These are phyloP conservation scores for Hylomyscus alleni DNA, from an alignment of 2,797 vertebrate genomes.

Conservation along the genomic window DNA sequence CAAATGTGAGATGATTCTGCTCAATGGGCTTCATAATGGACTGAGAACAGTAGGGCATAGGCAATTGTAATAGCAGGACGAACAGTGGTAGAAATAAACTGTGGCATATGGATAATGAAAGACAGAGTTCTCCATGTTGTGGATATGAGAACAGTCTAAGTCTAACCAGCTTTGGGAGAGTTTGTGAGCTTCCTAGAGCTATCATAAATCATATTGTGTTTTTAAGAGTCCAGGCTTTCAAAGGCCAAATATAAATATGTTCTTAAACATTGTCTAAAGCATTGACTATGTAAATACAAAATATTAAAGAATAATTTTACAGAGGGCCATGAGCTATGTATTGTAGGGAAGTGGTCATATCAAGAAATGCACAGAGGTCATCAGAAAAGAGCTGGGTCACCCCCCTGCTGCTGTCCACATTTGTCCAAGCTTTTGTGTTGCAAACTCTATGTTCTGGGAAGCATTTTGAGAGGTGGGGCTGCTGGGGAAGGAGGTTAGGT, in stretches of 20 bases:
- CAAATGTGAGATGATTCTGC: rapidly evolving
- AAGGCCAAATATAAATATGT: not conserved
- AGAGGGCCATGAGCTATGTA: not conserved
- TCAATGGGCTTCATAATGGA: not conserved
- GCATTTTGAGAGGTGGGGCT: not conserved
- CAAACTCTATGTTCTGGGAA: not conserved
- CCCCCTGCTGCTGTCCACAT: not conserved
- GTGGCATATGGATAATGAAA: rapidly evolving
- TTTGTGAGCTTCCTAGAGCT: not conserved
- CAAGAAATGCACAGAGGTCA: not conserved
- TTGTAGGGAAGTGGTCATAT: not conserved
- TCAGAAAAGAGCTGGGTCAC: not conserved
- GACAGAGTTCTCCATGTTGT: not conserved
- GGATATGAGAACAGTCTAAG: not conserved
- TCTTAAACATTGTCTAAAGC: constrained; percentile 2
- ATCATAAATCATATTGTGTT: not conserved
- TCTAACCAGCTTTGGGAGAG: not conserved
- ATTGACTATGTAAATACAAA: not conserved
- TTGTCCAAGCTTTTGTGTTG: not conserved
- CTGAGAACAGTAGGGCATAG: not conserved
- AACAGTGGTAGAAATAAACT: not conserved
- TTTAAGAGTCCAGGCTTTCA: not conserved
- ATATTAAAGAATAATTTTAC: not conserved
- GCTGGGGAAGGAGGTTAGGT: not conserved
- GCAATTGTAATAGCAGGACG: not conserved